Base-by-base conservation (phyloP, 1,140 invertebrate genomes). In the Acromyrmex charruanus region DNA sequence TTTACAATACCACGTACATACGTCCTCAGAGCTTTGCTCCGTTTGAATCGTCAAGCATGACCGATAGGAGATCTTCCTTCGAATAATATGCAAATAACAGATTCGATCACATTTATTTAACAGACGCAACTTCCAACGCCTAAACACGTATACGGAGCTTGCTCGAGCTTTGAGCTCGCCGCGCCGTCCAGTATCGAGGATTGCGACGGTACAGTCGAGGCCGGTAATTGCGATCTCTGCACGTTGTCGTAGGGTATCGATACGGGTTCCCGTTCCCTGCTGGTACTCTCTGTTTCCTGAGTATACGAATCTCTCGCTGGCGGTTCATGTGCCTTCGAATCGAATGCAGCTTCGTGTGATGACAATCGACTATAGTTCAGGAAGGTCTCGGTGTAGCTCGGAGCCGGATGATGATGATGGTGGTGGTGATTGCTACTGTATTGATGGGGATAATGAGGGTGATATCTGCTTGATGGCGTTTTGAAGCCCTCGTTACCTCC, bases 71-170 rank as follows among this genome's bases (percentile, higher is more conserved):
- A 85, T 16, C 14, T 28, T n/a, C 5, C 71, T 68, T 74, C n/a
- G 55, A 77, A 69, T 77, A 82, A 74, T 59, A 82, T 59, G 69
- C 68, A 82, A 84, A 61, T 21, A 74, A 84, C 80, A 53, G 39
- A 63, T 72, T 55, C 53, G 25, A 74, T 82, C 68, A 59, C 80
- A 82, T 82, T 85, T 66, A 55, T 87, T 94, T 91, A 95, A 91
- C 94, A 95, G 49, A 94, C 94, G 75, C 94, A 94, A 61, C 94
- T 95, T 7, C 94, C 93, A 18, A 95, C 92, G 10, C 93, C 93
- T n/a, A 95, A 92, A 82, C 93, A 94, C 31, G 93, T 88, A 61
- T 94, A 95, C 69, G 94, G 90, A 3, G 91, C 85, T 79, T 94
- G 94, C 59, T 95, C 94, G 44, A 95, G 94, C 90, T 95, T 94